phyloP scores from a whole-genome alignment of 2,113 vertebrate genomes.

The Holacanthus passer region DNA sequence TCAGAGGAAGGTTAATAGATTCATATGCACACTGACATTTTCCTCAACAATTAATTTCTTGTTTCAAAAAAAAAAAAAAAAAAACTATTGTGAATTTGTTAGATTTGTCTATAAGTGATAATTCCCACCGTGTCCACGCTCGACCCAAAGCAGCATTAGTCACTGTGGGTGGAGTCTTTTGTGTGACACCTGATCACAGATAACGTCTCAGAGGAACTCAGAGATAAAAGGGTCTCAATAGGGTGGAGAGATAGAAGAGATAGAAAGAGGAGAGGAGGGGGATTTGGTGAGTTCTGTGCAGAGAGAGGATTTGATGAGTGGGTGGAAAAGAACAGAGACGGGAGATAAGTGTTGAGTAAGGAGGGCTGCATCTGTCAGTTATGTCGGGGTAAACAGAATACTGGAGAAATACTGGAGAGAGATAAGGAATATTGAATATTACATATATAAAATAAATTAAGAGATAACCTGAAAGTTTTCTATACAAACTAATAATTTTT shows the following conservation, averaged over 20 bases:
- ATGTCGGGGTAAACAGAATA: neutral
- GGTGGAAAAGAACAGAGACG: slow-evolving; percentile 48
- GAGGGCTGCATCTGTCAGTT: slow-evolving; percentile 36
- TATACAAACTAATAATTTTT: neutral
- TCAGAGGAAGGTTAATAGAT: neutral
- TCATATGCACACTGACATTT: neutral
- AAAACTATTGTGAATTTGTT: too few species aligned
- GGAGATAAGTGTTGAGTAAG: slow-evolving; percentile 42
- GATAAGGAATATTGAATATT: neutral
- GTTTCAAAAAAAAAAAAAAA: too few species aligned
- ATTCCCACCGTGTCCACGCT: neutral
- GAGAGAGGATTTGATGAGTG: slow-evolving; percentile 29
- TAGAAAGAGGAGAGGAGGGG: neutral
- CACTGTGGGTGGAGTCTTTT: slow-evolving; percentile 12
- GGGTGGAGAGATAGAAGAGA: slow-evolving; percentile 6
- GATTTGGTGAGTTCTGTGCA: slow-evolving; percentile 30
- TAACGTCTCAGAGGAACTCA: slow-evolving; percentile 39
- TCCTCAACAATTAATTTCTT: neutral
- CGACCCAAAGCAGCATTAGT: neutral
- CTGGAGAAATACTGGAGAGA: neutral
- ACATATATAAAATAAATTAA: neutral
- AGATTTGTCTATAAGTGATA: neutral
- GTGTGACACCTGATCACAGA: slow-evolving; percentile 23
- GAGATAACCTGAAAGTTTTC: too few species aligned
- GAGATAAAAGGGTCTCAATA: slow-evolving; percentile 19